Conservation (phyloP, 2,113 vertebrate genomes). For the Cichladusa arquata region DNA sequence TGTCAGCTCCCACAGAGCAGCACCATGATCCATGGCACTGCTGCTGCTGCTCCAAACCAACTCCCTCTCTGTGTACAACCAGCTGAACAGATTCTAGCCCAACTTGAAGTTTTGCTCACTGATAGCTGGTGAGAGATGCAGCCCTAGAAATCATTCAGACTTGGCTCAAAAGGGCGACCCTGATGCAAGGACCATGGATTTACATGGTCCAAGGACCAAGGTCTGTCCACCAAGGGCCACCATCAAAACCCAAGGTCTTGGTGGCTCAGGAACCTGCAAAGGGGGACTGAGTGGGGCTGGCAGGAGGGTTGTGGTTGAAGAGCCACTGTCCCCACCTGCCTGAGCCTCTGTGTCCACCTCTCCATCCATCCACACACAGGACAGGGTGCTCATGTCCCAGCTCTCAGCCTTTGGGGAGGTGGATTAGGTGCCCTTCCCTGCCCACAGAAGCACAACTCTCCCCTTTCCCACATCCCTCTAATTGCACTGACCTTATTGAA, state of each 20-base stretch:
- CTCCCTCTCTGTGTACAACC: fast-evolving
- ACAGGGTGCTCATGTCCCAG: fast-evolving
- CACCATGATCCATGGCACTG: not conserved
- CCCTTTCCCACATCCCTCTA: not conserved
- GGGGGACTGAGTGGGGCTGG: not conserved
- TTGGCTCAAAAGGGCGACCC: fast-evolving
- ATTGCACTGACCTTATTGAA: not conserved
- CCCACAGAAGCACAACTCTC: not conserved
- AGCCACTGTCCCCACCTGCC: not conserved
- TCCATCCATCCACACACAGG: not conserved
- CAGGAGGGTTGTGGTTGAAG: not conserved
- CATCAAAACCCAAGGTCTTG: not conserved
- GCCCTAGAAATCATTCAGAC: not conserved
- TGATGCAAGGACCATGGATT: not conserved
- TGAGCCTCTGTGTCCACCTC: not conserved
- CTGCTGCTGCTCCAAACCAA: not conserved
- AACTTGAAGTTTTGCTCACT: not conserved
- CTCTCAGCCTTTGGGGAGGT: not conserved
- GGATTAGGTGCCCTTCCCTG: not conserved
- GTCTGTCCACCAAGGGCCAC: not conserved
- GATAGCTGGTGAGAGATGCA: not conserved
- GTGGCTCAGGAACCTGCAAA: not conserved
- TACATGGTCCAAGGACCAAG: not conserved
- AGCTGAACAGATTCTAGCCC: not conserved
- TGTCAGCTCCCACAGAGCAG: not conserved